Conservation (phyloP, 1,140 invertebrate genomes). For the Zaprionus ornatus region DNA sequence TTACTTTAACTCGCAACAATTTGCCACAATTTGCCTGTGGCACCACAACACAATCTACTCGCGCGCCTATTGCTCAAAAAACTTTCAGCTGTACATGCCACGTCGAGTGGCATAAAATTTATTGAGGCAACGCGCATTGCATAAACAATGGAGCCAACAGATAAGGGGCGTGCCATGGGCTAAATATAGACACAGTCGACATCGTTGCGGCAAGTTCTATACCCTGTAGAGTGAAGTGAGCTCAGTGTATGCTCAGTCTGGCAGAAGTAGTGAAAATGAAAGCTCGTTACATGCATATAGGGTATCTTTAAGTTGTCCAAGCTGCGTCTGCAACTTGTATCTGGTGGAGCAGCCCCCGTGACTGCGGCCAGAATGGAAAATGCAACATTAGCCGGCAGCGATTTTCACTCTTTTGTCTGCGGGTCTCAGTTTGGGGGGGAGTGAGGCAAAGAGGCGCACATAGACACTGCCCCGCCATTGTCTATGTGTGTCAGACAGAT, state of each 20-base stretch:
- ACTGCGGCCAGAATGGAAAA: conserved; percentile 37
- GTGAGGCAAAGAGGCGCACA: neutral
- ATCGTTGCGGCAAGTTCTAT: conserved; percentile 18
- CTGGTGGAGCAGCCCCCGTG: neutral
- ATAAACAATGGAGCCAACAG: conserved; percentile 60
- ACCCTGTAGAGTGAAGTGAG: neutral
- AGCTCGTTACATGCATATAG: neutral
- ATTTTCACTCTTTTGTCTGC: conserved; percentile 43
- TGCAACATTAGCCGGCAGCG: conserved; percentile 67
- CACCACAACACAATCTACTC: neutral
- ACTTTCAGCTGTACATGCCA: conserved; percentile 11
- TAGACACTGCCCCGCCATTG: conserved; percentile 25
- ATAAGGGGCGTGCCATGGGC: conserved; percentile 53
- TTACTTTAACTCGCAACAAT: neutral
- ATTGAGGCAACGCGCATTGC: conserved; percentile 69
- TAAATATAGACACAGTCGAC: conserved; percentile 59
- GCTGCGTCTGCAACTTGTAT: neutral
- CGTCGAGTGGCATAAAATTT: conserved; percentile 45
- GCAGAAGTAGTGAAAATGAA: neutral
- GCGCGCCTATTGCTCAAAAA: neutral
- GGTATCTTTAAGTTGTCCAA: neutral
- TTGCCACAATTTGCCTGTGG: neutral
- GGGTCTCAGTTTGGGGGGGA: conserved; percentile 9
- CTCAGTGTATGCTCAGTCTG: neutral
- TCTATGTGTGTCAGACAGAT: conserved; percentile 44